Percentiles rank a stretch among this genome's conserved stretches.
Conservation (phyloP, 2,797 vertebrate genomes). For the Rousettus madagascariensis region DNA sequence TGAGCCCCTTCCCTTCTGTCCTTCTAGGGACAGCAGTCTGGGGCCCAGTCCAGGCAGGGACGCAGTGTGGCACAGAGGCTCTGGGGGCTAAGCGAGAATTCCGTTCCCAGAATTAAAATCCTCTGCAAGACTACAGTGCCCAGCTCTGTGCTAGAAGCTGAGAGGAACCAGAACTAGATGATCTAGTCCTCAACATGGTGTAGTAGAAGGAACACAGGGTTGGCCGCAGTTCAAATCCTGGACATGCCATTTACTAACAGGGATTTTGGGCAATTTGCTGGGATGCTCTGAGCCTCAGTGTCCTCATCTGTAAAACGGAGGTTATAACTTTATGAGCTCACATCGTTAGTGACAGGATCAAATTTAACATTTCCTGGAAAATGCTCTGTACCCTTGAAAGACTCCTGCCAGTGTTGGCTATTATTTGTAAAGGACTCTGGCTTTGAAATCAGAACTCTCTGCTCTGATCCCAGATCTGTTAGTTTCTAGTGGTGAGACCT, state of each 20-base stretch:
- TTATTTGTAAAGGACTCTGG: background rate
- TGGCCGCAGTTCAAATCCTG: background rate
- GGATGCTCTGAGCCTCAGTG: background rate
- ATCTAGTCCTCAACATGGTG: no score
- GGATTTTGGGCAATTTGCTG: background rate
- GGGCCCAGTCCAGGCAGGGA: background rate
- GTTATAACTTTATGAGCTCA: background rate
- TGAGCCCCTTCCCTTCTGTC: background rate
- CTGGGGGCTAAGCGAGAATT: background rate
- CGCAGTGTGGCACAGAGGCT: background rate
- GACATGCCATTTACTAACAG: background rate
- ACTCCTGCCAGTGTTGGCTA: background rate
- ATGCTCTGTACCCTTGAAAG: background rate
- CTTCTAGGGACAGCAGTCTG: background rate
- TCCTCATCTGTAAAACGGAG: background rate
- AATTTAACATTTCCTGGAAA: conserved; percentile 36
- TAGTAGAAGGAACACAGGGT: background rate
- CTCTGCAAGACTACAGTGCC: background rate
- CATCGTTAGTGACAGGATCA: background rate
- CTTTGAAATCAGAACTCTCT: background rate
- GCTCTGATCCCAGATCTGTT: background rate
- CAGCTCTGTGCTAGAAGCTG: background rate
- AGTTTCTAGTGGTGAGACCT: background rate
- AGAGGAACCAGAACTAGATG: no score
- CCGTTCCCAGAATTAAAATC: background rate